phyloP scores from a whole-genome alignment of 2,113 vertebrate species.

The Ciconia maguari region DNA sequence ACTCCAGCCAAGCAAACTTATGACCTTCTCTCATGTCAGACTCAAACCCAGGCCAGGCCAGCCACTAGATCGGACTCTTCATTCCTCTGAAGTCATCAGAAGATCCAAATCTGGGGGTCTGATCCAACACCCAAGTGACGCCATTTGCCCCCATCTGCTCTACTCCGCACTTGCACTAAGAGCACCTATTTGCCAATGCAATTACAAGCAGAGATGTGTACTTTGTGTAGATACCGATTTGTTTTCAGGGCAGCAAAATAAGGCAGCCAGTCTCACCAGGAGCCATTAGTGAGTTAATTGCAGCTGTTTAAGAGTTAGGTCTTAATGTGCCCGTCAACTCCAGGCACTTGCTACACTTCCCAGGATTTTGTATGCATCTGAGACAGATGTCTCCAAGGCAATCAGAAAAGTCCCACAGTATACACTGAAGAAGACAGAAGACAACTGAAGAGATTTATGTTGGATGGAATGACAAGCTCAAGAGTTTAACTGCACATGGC shows the following conservation, averaged over 20 bases:
- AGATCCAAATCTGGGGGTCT: neutral
- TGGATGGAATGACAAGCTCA: constrained; percentile 67
- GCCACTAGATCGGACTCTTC: neutral
- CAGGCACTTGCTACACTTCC: neutral
- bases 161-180: neutral
- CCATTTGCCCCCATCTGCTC: neutral
- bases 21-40: constrained; percentile 20
- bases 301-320: neutral
- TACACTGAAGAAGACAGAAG: constrained; percentile 1
- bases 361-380: neutral
- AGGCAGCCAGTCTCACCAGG: neutral
- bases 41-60: neutral
- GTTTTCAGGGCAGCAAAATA: neutral
- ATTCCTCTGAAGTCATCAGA: neutral
- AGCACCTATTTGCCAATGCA: neutral
- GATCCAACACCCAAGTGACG: neutral
- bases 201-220: neutral
- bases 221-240: neutral
- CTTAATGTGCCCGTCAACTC: neutral
- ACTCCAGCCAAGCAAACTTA: constrained; percentile 47
- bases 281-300: neutral
- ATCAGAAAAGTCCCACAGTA: neutral
- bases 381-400: constrained; percentile 33
- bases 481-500: constrained; percentile 58
- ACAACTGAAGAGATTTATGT: constrained; percentile 44